A percentile compares a stretch with the other conserved stretches of the same genome.
Conservation (phyloP, 2,113 vertebrate species). For the Lipophrys pholis region DNA sequence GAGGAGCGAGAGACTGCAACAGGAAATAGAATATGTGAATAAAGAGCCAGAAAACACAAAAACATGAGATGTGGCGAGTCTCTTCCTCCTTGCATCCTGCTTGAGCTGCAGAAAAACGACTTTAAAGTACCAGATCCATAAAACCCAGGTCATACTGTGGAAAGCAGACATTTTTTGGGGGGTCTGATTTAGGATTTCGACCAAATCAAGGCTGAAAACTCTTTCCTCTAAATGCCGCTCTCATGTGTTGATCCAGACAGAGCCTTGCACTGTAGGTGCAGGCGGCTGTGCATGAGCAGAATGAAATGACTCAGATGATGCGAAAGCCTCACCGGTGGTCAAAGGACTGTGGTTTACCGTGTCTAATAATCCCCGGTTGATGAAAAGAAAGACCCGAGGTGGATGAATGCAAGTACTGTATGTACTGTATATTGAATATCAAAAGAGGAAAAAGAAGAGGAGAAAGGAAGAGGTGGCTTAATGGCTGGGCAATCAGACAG, state of each 20-base stretch:
- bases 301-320: slow-evolving; percentile 43
- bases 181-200: slow-evolving; percentile 36
- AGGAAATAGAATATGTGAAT: not conserved
- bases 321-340: slow-evolving; percentile 15
- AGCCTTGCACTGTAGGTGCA: slow-evolving; percentile 18
- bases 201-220: slow-evolving; percentile 11
- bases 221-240: slow-evolving; percentile 23
- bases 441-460: slow-evolving; percentile 19
- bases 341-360: slow-evolving; percentile 11
- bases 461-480: slow-evolving; percentile 27
- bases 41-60: not conserved
- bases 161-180: slow-evolving; percentile 21
- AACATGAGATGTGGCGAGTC: too few species aligned
- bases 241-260: slow-evolving; percentile 22
- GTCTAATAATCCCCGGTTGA: too few species aligned
- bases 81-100: not conserved
- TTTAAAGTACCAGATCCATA: not conserved
- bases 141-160: slow-evolving; percentile 26
- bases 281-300: slow-evolving; percentile 45
- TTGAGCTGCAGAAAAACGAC: slow-evolving; percentile 4
- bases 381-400: not conserved
- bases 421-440: slow-evolving; percentile 22
- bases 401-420: slow-evolving; percentile 17
- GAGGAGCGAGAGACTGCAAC: too few species aligned
- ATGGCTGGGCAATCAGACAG: slow-evolving; percentile 23